Conservation (phyloP, 2,888 invertebrate species). For the Eristalis intricaria region DNA sequence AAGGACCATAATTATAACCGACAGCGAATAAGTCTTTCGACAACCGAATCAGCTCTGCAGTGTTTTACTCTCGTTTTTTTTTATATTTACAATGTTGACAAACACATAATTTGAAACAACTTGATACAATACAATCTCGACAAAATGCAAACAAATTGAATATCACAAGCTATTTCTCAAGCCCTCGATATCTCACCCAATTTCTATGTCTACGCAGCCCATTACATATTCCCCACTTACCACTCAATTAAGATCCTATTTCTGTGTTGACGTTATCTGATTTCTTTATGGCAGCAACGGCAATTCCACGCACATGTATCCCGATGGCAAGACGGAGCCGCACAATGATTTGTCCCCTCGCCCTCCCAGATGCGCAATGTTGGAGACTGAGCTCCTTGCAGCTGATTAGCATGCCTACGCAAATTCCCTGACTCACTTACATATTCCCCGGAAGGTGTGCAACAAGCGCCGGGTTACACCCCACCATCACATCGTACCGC, state of each 20-base stretch:
- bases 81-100: too few relatives aligned
- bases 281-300: constrained; percentile 22
- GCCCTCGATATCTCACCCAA: constrained; percentile 19
- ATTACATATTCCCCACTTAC: constrained; percentile 36
- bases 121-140: background rate
- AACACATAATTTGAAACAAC: too few relatives aligned
- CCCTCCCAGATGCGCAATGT: background rate
- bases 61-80: too few relatives aligned
- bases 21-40: too few relatives aligned
- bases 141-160: background rate
- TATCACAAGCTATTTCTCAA: background rate
- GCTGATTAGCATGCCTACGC: constrained; percentile 53
- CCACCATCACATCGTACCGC: background rate
- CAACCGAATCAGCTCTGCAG: too few relatives aligned
- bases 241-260: constrained; percentile 54
- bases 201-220: constrained; percentile 15
- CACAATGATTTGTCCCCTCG: constrained; percentile 15
- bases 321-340: background rate
- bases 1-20: too few relatives aligned
- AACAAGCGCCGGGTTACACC: constrained; percentile 19
- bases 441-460: constrained; percentile 19
- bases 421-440: constrained; percentile 35
- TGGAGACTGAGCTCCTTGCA: constrained; percentile 33
- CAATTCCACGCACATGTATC: constrained; percentile 9
- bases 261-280: constrained; percentile 37